Conservation (phyloP, 2,113 vertebrate genomes). For the Zapus hudsonius region DNA sequence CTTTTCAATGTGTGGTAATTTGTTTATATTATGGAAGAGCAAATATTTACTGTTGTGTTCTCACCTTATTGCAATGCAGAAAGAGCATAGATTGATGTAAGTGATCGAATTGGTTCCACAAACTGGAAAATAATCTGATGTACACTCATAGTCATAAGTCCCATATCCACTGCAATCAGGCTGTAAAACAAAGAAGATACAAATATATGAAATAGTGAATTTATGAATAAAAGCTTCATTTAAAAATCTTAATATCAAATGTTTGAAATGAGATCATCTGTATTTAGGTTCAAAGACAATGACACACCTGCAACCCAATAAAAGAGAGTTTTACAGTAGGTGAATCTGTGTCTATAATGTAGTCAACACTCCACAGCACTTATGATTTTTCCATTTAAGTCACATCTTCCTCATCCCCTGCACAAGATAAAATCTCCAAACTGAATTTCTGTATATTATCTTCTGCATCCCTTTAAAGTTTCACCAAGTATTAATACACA, state of each 20-base stretch:
- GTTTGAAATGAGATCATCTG: neutral
- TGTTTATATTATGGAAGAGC: neutral
- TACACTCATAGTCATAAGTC: fast-evolving
- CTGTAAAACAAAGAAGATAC: neutral
- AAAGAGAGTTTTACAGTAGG: neutral
- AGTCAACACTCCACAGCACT: neutral
- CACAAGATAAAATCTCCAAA: neutral
- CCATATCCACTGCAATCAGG: neutral
- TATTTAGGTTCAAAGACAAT: no score
- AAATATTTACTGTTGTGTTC: neutral
- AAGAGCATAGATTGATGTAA: neutral
- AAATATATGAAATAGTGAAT: neutral
- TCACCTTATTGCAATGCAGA: neutral
- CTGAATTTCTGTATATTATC: neutral
- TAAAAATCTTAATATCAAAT: neutral
- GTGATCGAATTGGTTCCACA: neutral
- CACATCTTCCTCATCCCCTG: neutral
- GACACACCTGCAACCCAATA: neutral
- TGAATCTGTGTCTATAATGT: neutral
- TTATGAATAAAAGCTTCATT: neutral
- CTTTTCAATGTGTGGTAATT: neutral
- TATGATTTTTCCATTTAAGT: no score
- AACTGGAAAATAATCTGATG: neutral
- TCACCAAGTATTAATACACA: no score
- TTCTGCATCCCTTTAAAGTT: no score